A percentile compares a stretch with the other conserved stretches of the same genome.
These are phyloP conservation scores for Tokudaia muenninki DNA, from an alignment of 2,797 vertebrate genomes.

Conservation along the genomic window DNA sequence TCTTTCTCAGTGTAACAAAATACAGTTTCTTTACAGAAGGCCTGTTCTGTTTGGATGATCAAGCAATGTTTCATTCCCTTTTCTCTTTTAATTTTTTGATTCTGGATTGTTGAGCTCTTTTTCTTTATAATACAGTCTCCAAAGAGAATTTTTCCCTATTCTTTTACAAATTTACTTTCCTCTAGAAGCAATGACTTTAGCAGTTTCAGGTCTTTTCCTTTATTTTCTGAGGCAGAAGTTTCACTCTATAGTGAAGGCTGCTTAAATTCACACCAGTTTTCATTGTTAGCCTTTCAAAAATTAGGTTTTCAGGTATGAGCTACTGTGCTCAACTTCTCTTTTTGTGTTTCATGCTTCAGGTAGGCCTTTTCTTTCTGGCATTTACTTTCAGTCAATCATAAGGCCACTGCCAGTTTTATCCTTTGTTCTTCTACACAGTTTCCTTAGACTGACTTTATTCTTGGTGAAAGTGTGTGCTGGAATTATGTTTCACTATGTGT, in stretches of 20 bases:
- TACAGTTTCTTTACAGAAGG: constrained; percentile 1
- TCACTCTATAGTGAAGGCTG: background rate
- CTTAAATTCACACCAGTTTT: background rate
- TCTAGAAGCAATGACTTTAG: background rate
- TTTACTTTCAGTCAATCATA: background rate
- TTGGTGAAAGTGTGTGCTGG: background rate
- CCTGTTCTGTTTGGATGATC: background rate
- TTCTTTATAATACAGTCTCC: background rate
- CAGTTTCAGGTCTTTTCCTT: constrained; percentile 30
- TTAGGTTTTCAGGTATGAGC: background rate
- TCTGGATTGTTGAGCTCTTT: constrained; percentile 18
- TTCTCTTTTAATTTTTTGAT: background rate
- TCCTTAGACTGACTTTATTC: background rate
- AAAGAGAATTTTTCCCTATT: background rate
- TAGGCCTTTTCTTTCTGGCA: background rate
- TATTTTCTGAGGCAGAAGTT: background rate
- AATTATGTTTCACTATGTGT: no score
- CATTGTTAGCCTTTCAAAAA: background rate
- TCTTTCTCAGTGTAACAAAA: background rate
- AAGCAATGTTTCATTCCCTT: background rate
- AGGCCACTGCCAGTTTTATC: background rate
- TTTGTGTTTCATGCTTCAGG: background rate
- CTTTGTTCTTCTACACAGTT: background rate
- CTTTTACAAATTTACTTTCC: constrained; percentile 8
- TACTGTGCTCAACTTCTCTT: background rate